Percentiles rank a stretch among this genome's conserved stretches.
These are phyloP conservation scores for Hesperophylax magnus DNA, from an alignment of 1,140 invertebrate genomes.

Conservation along the genomic window DNA sequence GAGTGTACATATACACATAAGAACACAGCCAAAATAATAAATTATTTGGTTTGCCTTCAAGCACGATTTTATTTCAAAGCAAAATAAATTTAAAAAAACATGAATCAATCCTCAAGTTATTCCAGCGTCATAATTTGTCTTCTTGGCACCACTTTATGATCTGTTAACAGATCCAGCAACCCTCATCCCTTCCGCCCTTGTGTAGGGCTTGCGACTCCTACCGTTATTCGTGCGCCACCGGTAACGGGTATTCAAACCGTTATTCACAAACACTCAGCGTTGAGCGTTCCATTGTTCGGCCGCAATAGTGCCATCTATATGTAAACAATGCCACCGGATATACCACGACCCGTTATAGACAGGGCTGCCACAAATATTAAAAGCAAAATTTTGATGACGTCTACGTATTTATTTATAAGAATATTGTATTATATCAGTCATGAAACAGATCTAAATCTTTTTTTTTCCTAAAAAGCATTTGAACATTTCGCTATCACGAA, in stretches of 20 bases:
- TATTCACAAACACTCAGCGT: constrained; percentile 42
- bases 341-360: constrained; percentile 7
- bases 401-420: too few relatives aligned
- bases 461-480: too few relatives aligned
- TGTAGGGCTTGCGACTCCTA: constrained; percentile 6
- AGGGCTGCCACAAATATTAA: constrained; percentile 16
- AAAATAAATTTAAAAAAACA: too few relatives aligned
- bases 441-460: too few relatives aligned
- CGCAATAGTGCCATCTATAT: constrained; percentile 48
- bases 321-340: constrained; percentile 47
- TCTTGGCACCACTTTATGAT: neutral
- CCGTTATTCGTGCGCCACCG: constrained; percentile 8
- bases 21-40: too few relatives aligned
- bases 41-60: too few relatives aligned
- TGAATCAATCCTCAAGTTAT: neutral
- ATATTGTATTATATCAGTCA: too few relatives aligned
- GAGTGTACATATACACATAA: too few relatives aligned
- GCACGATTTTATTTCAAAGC: too few relatives aligned
- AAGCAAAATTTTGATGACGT: too few relatives aligned
- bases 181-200: neutral
- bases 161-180: neutral
- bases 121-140: constrained; percentile 18
- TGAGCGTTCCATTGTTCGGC: constrained; percentile 50
- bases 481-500: too few relatives aligned
- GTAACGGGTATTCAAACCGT: constrained; percentile 41